Base-by-base conservation (phyloP, 2,113 vertebrate genomes). In the Manacus vitellinus region DNA sequence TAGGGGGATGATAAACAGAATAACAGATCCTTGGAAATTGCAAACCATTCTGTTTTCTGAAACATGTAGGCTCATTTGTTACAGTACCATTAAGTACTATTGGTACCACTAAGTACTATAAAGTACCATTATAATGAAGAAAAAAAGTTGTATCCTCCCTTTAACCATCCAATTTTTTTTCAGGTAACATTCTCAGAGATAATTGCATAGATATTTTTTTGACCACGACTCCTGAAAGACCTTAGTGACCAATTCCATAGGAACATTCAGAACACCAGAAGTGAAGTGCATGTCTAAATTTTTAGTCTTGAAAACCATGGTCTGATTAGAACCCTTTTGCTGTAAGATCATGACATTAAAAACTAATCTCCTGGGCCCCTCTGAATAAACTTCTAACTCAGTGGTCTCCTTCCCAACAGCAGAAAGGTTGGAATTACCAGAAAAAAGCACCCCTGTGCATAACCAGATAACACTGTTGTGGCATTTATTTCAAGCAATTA, bases 391-490 rank as follows among this genome's bases (percentile, higher is more conserved):
- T 52, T 73, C 27, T 39, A 56, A 13, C 16, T 80, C 43, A 55
- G 20, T 7, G 6, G 13, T 47, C n/a, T 71, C 35, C 51, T 66
- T 58, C 41, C 7, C 17, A 58, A 18, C 8, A 71, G 15, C 1
- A 2, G 25, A 58, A 44, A 73, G 2, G 18, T 14, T 4, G 4
- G 19, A 77, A 58, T 20, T 43, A 10, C 12, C 31, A 82, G 19
- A 13, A 30, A 52, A 22, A 88, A 12, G 0, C 9, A 4, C 2
- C 6, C 12, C 4, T 6, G 2, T 3, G 12, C 35, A 79, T 19
- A 72, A 51, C 33, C 24, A 74, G 18, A 17, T 37, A 74, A 21
- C 20, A 30, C 8, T 54, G 24, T 2, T 2, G 10, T 54, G 14
- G 27, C 7, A 39, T 37, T 49, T 58, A 44, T 15, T 58, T 71